Evolutionary conservation across 2,888 invertebrate genomes (phyloP), one percentile per base, ranked within the genome.

Genomic region (Malthinus seriepunctatus): DNA sequence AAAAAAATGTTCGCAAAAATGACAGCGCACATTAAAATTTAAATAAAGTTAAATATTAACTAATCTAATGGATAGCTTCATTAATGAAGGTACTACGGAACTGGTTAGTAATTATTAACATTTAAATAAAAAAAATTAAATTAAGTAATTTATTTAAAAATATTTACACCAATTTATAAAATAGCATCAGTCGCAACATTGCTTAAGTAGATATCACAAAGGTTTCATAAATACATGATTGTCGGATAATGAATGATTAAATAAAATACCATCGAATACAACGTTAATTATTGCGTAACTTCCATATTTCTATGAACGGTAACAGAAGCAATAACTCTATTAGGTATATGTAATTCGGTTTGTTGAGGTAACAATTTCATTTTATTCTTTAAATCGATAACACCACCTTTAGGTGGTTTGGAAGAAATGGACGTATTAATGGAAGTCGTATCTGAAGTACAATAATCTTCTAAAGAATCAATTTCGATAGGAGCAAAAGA

Each of bases 231-330:
- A 51, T 62, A 61, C 63, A 67, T 58, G 66, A 67, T 67, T 68
- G 66, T 68, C 66, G 54, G 54, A 49, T 52, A 44, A 51, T 47
- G 37, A 51, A 48, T 51, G 56, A 53, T 47, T 51, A 48, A 55
- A 14, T 55, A 47, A 46, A 44, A 59, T 45, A 51, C 42, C 47
- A 52, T 42, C 33, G n/a, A 46, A 51, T 56, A 46, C 51, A 42
- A 59, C 35, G 46, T 44, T 59, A 51, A 8, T 65, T 76, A 63
- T 63, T 84, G 86, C 63, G 86, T 86, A 32, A 91, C 89, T 76
- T 94, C 94, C 91, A 93, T 92, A 74, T 90, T 87, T 70, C 90
- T 85, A 76, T 95, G 94, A 55, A 95, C 94, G 51, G 92, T 93
- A 31, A 94, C 94, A n/a, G 93, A 90, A 45, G 91, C 93, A 69